Evolutionary conservation across 2,888 invertebrate genomes (phyloP), one percentile per base, ranked within the genome.

Genomic region (Coronaproctus castanopsis): DNA sequence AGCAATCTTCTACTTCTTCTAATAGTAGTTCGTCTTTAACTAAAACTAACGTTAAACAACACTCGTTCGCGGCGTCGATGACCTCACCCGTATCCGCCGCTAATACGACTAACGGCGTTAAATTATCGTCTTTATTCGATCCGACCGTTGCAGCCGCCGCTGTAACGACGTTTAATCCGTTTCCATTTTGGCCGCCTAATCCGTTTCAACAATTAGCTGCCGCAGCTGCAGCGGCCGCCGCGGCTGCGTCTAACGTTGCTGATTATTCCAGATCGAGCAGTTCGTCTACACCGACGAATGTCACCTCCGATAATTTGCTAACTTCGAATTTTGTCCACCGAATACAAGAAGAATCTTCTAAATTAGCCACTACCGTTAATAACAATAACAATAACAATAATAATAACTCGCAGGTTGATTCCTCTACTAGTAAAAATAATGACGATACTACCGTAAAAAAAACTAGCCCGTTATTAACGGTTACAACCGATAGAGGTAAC

Each of bases 271-370:
- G 55, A 10, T 54, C 22, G 51, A 22, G 52, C 80, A 64, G 80
- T 79, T 62, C 84, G 81, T 70, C 73, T 2, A 74, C 74, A 61
- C 73, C 75, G 21, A 77, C 80, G 1, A 77, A 80, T 66, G 79
- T 81, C 3, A 85, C 86, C 63, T 79, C 81, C 3, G 85, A 86
- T 64, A 75, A 79, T 64, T 83, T 85, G 73, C 77, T 80, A 62
- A 85, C 86, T 49, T 81, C 85, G 57, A 86, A 86, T 69, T 82
- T 85, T 79, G 83, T 87, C 78, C 83, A 85, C 66, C 78, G 84
- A 61, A 73, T 86, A 63, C 83, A 85, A 67, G 86, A 87, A 68
- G 84, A 85, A 63, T 77, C 70, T 66, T 22, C 71, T 63, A 8
- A 5, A 14, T 8, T 8, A 36, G 36, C 36, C 36, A 14, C 5